Evolutionary conservation across 2,888 invertebrate genomes (phyloP).

Genomic region (Ethmia dodecea): DNA sequence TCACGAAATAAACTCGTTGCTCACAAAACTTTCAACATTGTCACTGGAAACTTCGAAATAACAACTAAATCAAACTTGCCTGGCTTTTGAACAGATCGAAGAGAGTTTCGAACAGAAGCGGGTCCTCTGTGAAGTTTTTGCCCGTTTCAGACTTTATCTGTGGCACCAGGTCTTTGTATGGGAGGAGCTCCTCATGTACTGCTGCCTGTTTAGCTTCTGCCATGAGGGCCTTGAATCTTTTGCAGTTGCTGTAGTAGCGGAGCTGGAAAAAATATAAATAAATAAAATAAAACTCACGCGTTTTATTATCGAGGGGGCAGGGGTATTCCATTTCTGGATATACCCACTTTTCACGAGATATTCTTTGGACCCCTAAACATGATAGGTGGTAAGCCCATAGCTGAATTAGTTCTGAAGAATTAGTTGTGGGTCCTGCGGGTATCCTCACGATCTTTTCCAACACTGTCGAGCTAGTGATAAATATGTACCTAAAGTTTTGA

Average conservation of each 20-base stretch:
- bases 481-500: too few species aligned
- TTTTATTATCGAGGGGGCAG: constrained; percentile 52
- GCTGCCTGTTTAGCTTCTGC: constrained; percentile 38
- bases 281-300: constrained; percentile 43
- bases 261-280: constrained; percentile 37
- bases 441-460: too few species aligned
- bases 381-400: too few species aligned
- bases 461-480: too few species aligned
- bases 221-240: constrained; percentile 44
- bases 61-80: constrained; percentile 39
- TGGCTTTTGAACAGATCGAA: constrained; percentile 54
- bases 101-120: constrained; percentile 46
- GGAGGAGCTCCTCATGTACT: constrained; percentile 41
- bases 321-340: too few species aligned
- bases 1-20: too few species aligned
- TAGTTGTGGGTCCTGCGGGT: too few species aligned
- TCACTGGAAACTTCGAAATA: too few species aligned
- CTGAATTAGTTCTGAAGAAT: too few species aligned
- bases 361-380: too few species aligned
- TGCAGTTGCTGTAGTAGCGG: constrained; percentile 64
- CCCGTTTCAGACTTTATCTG: constrained; percentile 47
- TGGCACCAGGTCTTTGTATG: constrained; percentile 45
- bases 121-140: constrained; percentile 52
- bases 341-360: too few species aligned
- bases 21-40: too few species aligned